Conservation (phyloP, 2,113 vertebrate species). For the Gambusia affinis region DNA sequence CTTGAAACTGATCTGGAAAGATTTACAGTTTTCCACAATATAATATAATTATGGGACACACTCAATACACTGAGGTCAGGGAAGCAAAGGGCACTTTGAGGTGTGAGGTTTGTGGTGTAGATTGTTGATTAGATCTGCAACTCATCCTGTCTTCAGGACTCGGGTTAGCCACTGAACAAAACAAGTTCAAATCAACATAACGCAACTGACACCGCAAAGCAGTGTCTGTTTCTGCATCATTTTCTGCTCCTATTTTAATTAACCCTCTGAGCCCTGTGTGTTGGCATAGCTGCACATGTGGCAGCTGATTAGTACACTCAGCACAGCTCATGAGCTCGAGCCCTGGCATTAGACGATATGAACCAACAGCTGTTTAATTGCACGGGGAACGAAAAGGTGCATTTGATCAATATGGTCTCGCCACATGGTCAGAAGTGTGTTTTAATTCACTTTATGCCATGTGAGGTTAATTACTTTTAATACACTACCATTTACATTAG, state of each 20-base stretch:
- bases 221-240: not conserved
- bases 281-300: not conserved
- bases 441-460: constrained; percentile 10
- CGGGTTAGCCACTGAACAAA: not conserved
- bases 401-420: not conserved
- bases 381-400: not conserved
- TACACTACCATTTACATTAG: constrained; percentile 10
- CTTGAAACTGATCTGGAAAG: too few species aligned
- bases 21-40: too few species aligned
- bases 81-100: too few species aligned
- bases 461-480: constrained; percentile 28
- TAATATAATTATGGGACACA: too few species aligned
- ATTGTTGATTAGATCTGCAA: too few species aligned
- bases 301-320: not conserved
- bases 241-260: not conserved
- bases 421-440: constrained; percentile 16
- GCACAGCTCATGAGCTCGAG: not conserved
- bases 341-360: not conserved
- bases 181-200: not conserved
- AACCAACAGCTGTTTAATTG: constrained; percentile 16
- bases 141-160: too few species aligned
- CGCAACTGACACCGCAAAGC: not conserved
- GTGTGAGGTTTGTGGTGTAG: too few species aligned
- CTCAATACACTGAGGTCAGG: too few species aligned
- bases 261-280: not conserved